These are phyloP conservation scores for Hippocampus kuda DNA, from an alignment of 2,797 vertebrate species.

Conservation along the genomic window DNA sequence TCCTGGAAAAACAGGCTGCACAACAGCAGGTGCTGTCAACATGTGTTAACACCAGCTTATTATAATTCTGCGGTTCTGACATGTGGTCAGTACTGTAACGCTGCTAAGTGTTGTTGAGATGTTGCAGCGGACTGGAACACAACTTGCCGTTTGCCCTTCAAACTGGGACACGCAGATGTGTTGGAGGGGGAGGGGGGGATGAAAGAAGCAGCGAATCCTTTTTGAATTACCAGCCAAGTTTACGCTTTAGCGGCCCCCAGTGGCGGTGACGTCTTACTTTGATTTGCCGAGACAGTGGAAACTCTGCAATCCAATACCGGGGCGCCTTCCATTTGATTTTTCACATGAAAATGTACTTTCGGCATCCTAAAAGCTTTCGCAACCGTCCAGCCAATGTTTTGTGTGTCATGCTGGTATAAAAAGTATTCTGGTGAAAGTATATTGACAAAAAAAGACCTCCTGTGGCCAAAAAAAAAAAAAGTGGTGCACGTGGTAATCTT, in stretches of 20 bases:
- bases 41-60: slow-evolving; percentile 13
- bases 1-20: slow-evolving; percentile 15
- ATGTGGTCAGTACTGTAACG: slow-evolving; percentile 16
- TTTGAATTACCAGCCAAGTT: slow-evolving; percentile 1
- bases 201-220: slow-evolving; percentile 3
- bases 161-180: slow-evolving; percentile 20
- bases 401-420: too few relatives aligned
- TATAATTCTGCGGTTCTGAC: slow-evolving; percentile 15
- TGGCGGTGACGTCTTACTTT: slow-evolving; percentile 16
- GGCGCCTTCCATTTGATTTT: background rate
- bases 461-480: too few relatives aligned
- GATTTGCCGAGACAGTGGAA: background rate
- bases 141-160: slow-evolving; percentile 16
- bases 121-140: slow-evolving; percentile 3
- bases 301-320: background rate
- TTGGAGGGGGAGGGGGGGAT: background rate
- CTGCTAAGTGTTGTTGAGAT: slow-evolving; percentile 13
- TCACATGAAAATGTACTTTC: background rate
- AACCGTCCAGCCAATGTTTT: background rate
- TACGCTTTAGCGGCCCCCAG: slow-evolving; percentile 40
- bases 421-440: too few relatives aligned
- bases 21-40: slow-evolving; percentile 35
- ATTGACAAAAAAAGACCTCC: too few relatives aligned
- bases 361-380: background rate
- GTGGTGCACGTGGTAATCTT: too few relatives aligned